These are phyloP conservation scores for Thunnus maccoyii DNA, from an alignment of 2,113 vertebrate genomes.

Conservation along the genomic window DNA sequence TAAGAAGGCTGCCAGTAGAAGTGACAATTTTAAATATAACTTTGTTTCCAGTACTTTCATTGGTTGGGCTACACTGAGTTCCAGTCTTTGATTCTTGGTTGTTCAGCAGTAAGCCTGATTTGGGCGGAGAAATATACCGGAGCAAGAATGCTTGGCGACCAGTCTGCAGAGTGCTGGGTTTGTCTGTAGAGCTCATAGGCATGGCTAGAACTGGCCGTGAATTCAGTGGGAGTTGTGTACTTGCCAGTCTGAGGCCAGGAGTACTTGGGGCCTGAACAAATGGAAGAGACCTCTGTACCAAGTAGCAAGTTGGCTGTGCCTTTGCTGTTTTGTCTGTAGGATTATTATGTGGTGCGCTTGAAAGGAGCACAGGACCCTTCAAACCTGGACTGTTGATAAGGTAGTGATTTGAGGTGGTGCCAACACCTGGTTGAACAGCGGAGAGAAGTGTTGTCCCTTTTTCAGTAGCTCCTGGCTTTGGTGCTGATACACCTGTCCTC, in stretches of 20 bases:
- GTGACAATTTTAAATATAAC: constrained; percentile 84
- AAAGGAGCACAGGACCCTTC: constrained; percentile 81
- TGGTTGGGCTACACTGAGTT: constrained; percentile 61
- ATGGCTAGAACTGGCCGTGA: constrained; percentile 79
- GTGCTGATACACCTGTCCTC: constrained; percentile 53
- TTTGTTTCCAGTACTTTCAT: constrained; percentile 77
- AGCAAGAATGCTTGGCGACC: constrained; percentile 85
- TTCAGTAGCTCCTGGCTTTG: constrained; percentile 54
- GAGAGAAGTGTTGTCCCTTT: constrained; percentile 70
- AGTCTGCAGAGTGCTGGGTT: constrained; percentile 71
- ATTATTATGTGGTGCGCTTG: constrained; percentile 73
- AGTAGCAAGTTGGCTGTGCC: constrained; percentile 80
- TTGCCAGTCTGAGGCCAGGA: constrained; percentile 65
- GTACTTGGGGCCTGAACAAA: constrained; percentile 59
- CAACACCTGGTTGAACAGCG: constrained; percentile 62
- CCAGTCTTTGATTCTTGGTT: constrained; percentile 72
- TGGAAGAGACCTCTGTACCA: constrained; percentile 83
- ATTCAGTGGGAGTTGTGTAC: constrained; percentile 67
- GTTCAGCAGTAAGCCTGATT: constrained; percentile 78
- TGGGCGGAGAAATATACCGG: constrained; percentile 83
- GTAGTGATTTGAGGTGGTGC: constrained; percentile 74
- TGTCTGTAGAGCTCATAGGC: constrained; percentile 76
- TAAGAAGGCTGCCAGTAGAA: constrained; percentile 74
- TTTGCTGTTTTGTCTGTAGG: constrained; percentile 72
- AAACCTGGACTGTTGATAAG: constrained; percentile 80